Evolutionary conservation across 2,113 vertebrate species (phyloP), one percentile per base, ranked within the genome.

Genomic region (Pungitius pungitius): DNA sequence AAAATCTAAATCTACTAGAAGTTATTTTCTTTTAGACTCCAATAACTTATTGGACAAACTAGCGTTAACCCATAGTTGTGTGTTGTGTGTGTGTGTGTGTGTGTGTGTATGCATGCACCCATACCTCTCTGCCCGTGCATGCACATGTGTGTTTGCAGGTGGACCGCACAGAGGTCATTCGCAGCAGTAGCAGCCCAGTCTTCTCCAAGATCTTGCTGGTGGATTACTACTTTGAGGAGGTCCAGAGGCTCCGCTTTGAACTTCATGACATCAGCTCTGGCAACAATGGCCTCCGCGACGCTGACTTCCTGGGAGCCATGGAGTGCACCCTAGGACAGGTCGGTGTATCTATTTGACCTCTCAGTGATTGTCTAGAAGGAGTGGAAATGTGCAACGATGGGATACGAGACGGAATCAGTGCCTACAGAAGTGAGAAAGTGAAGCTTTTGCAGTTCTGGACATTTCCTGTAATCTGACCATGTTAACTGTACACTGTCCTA

Each of bases 321-420:
- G 97, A 99, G 74, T 99, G 97, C 83, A 99, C 98, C 0, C 93
- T 99, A 0, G 98, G 98, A 73, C 98, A 99, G 93, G 97, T 98
- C 84, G 77, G 94, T 74, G 54, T 8, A 8, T 42, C 12, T 15
- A 12, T 57, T 26, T 71, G 33, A 51, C n/a, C 24, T 15, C 15
- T 73, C 24, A 54, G 52, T 47, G 17, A 30, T 68, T n/a, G 17
- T 40, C 51, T 7, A 42, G 37, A 56, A 42, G 52, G 7, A 26
- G 3, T 56, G 39, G 17, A 11, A 4, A 20, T 24, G n/a, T 51
- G 20, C 35, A 49, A 47, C 17, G n/a, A 64, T 10, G 18, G 42
- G 17, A 47, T 33, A 30, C 27, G 27, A 30, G 42, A 20, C 15
- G 8, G 37, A n/a, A 42, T 8, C 4, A 17, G 58, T 40, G 15